Evolutionary conservation across 2,797 vertebrate genomes (phyloP), one percentile per base, ranked within the genome.

Genomic region (Phylloscopus collybita): DNA sequence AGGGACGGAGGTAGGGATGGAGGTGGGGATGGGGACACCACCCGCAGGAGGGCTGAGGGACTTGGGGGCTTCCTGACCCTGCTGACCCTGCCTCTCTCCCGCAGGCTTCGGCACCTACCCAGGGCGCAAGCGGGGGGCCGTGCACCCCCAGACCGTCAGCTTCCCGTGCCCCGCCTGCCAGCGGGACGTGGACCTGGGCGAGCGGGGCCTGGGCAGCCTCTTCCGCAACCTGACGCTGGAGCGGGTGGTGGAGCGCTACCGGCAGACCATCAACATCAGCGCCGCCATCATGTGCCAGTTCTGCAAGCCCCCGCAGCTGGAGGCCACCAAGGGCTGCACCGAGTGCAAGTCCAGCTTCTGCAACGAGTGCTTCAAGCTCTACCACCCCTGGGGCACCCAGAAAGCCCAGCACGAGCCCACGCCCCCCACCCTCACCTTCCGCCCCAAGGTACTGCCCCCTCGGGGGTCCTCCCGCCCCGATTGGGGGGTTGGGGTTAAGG

Each of bases 351-450:
- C 99, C 81, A 99, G 99, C 98, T 99, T 99, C 97, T 99, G 99
- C 97, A 99, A 99, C 0, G 99, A 99, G 94, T 99, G 99, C 97
- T 99, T 99, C 97, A 99, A 99, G 94, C 98, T 99, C 67, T 99
- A 99, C 97, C 99, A 99, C 92, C 99, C 99, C 6, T 99, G 99
- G 99, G 99, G 99, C 80, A 99, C 99, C 7, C 99, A 99, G 50
- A 98, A 99, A 70, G 99, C 99, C 60, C 99, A 99, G 96, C 99
- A 99, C 0, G 99, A 99, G 88, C 99, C 99, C 98, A 99, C 99
- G 4, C 98, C 98, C 5, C 99, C 99, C 71, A 99, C 99, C 62
- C 99, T 99, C 96, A 99, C 97, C 97, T 99, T 99, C 96, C 98
- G 99, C 75, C 99, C 99, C 90, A 99, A 99, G 99, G 99, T 99